Base-by-base conservation (phyloP, 2,888 invertebrate species). In the Trissonchulus latispiculum region DNA sequence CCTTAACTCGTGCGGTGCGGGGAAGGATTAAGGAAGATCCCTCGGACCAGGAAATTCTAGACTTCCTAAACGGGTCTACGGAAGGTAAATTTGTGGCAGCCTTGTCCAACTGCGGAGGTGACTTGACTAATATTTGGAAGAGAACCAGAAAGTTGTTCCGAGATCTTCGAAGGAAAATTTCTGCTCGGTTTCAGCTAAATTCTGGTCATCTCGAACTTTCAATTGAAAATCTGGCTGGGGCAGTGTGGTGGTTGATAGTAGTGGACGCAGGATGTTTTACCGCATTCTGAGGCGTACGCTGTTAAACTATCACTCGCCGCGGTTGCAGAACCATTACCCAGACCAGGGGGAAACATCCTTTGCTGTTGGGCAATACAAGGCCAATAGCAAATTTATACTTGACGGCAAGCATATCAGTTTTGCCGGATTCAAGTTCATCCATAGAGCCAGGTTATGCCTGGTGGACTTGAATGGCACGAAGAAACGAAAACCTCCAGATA, bases 381-480 rank as follows among this genome's bases (percentile, higher is more conserved):
- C 72, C 23, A 33, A 31, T 2, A 28, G 2, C 71, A n/a, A 28
- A 2, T 71, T 71, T 68, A 71, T 23, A 18, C 31, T 1, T 3
- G 72, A 71, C 33, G 72, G 72, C 72, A 61, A 32, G 23, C n/a
- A 3, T n/a, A 31, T 71, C 35, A 68, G 32, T 68, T 71, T 71
- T 68, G 79, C 80, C 18, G 83, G 84, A 74, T 84, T 83, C 82
- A 77, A 83, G 1, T 84, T 84, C 73, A 77, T 83, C 23, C 83
- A 83, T 76, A 71, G 77, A 8, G 78, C 75, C 8, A 59, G 78
- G 1, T 76, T 78, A 33, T 77, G 77, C 74, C 75, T 81, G 1
- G 75, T 83, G 0, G 82, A 82, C 0, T 77, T 77, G 32, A 77
- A 76, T 61, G 77, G 74, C 1, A 73, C 72, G 8, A 48, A 48